A percentile compares a stretch with the other conserved stretches of the same genome.
Evolutionary conservation across 1,140 invertebrate species (phyloP).

Genomic region (Contarinia nasturtii): DNA sequence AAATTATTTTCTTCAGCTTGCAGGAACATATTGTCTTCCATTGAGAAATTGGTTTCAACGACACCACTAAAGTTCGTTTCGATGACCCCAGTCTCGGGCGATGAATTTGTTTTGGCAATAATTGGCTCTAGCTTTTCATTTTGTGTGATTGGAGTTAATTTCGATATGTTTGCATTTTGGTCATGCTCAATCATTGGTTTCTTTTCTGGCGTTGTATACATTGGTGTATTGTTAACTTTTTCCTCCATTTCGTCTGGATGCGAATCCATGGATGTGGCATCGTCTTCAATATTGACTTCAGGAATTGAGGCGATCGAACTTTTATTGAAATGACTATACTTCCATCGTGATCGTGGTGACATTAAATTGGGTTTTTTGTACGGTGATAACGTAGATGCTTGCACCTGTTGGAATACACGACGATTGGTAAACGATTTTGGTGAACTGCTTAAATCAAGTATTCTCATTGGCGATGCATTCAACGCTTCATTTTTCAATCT

Average conservation of each 20-base stretch:
- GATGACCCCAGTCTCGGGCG: background rate
- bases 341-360: slow-evolving; percentile 47
- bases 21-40: slow-evolving; percentile 22
- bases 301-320: slow-evolving; percentile 69
- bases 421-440: slow-evolving; percentile 42
- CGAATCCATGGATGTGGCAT: slow-evolving; percentile 19
- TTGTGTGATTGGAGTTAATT: slow-evolving; percentile 3
- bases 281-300: slow-evolving; percentile 59
- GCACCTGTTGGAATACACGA: slow-evolving; percentile 30
- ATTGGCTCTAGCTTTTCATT: background rate
- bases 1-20: slow-evolving; percentile 25
- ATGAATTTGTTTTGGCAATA: background rate
- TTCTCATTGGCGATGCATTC: slow-evolving; percentile 22
- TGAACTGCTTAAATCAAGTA: slow-evolving; percentile 41
- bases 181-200: background rate
- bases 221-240: slow-evolving; percentile 6
- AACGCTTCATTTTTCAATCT: slow-evolving; percentile 24
- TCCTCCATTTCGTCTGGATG: slow-evolving; percentile 1
- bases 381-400: slow-evolving; percentile 30
- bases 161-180: slow-evolving; percentile 4
- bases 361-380: slow-evolving; percentile 33
- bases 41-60: slow-evolving; percentile 10
- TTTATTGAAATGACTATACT: slow-evolving; percentile 49
- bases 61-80: slow-evolving; percentile 10
- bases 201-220: slow-evolving; percentile 8